Base-by-base conservation (phyloP, 2,113 vertebrate genomes). In the Oceanites oceanicus region DNA sequence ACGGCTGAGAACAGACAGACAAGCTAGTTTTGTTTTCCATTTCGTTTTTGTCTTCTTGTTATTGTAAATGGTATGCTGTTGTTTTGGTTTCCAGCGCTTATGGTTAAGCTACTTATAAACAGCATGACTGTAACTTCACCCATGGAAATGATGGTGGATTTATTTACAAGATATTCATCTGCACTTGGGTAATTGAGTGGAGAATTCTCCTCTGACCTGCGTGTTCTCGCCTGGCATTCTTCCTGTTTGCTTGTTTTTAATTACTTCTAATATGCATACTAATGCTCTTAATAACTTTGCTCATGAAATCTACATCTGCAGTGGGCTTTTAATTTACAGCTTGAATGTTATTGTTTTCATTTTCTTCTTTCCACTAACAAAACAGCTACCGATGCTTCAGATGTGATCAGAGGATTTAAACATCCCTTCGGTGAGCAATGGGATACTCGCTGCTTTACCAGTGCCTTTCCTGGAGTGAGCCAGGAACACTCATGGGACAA, bases 301-400 rank as follows among this genome's bases (percentile, higher is more conserved):
- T 87, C 49, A n/a, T 49, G 61, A 96, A 97, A 84, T 88, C 44
- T 49, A 49, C 84, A 53, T 87, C 70, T 94, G 80, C 70, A 92
- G 61, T 26, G 72, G 73, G 66, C 76, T 97, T 97, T 95, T 97
- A 91, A 97, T 94, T 94, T 96, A 87, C 27, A 72, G 65, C 74
- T 78, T n/a, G n/a, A 68, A 75, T 73, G 38, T 38, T 52, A 74
- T 52, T 94, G 61, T 72, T 88, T 83, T 75, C 10, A 32, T 94
- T 87, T 89, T 83, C 65, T 83, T 72, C 70, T 92, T 92, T 89
- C 62, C 53, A 81, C 38, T 66, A 86, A 68, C 76, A 91, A 89
- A 89, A 73, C 66, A 88, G 62, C 55, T 86, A 27, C 47, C 47
- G 70, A 42, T 81, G 68, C 45, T 90, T 73, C 75, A 66, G 78